Evolutionary conservation across 1,140 invertebrate species (phyloP).

Genomic region (Drosophila bipectinata): DNA sequence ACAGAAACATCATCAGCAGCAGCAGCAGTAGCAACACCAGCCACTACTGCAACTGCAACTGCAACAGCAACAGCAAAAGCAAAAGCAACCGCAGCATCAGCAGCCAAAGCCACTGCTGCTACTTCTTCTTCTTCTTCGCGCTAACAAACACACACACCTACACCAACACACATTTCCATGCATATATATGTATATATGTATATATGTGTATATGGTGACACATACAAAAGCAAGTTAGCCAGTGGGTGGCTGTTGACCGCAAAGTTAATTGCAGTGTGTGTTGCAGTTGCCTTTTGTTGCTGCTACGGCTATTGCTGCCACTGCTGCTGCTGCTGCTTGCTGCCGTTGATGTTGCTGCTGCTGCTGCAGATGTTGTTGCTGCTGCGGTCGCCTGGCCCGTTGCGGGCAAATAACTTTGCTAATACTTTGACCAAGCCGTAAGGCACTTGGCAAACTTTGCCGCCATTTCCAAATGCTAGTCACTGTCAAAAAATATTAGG

Average conservation of each 20-base stretch:
- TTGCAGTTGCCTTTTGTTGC: slow-evolving; percentile 31
- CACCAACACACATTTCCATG: not conserved
- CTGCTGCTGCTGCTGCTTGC: slow-evolving; percentile 12
- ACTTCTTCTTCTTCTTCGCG: slow-evolving; percentile 25
- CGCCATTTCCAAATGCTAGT: slow-evolving; percentile 14
- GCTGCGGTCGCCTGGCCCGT: slow-evolving; percentile 59
- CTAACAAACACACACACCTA: slow-evolving; percentile 9
- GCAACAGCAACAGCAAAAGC: slow-evolving; percentile 1
- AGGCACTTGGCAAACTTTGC: slow-evolving; percentile 61
- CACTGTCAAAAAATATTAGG: not conserved
- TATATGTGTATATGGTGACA: no score
- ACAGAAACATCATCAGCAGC: slow-evolving; percentile 28
- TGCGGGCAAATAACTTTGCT: slow-evolving; percentile 74
- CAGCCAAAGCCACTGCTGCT: slow-evolving; percentile 40
- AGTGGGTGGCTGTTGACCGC: slow-evolving; percentile 67
- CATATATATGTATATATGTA: no score
- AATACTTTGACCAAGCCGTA: slow-evolving; percentile 69
- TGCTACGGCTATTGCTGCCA: not conserved
- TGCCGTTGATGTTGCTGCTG: slow-evolving; percentile 15
- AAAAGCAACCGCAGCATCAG: slow-evolving; percentile 35
- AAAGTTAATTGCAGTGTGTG: slow-evolving; percentile 73
- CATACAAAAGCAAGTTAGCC: slow-evolving; percentile 45
- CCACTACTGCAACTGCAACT: not conserved
- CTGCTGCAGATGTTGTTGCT: slow-evolving; percentile 40
- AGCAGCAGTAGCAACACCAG: slow-evolving; percentile 18